phyloP scores from a whole-genome alignment of 2,113 vertebrate genomes.

The Tragelaphus buxtoni region DNA sequence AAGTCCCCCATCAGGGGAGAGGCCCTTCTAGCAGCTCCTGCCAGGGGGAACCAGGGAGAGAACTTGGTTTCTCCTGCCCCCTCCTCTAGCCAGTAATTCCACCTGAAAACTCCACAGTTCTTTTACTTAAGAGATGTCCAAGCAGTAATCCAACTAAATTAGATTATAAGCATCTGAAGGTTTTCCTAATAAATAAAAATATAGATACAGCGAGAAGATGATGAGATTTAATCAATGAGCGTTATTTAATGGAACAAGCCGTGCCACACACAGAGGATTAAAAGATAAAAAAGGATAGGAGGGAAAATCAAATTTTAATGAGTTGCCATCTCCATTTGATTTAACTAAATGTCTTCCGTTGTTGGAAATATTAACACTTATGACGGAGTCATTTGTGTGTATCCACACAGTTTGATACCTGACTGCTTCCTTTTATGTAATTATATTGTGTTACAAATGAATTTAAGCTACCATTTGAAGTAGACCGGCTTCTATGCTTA shows the following conservation, averaged over 20 bases:
- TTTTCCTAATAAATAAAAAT: slow-evolving; percentile 74
- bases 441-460: slow-evolving; percentile 34
- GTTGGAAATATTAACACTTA: slow-evolving; percentile 62
- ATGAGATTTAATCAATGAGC: slow-evolving; percentile 62
- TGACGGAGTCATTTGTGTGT: slow-evolving; percentile 45
- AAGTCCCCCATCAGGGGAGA: neutral
- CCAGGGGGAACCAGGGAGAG: neutral
- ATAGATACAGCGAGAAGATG: slow-evolving; percentile 63
- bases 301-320: slow-evolving; percentile 72
- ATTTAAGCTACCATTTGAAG: slow-evolving; percentile 33
- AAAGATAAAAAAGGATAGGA: slow-evolving; percentile 71
- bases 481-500: neutral
- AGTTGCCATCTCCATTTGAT: slow-evolving; percentile 56
- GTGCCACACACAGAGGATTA: slow-evolving; percentile 53
- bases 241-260: slow-evolving; percentile 75
- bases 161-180: slow-evolving; percentile 68
- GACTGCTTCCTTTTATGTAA: neutral
- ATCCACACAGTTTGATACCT: slow-evolving; percentile 20
- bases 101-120: slow-evolving; percentile 47
- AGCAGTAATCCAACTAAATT: slow-evolving; percentile 65
- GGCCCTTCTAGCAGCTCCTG: neutral
- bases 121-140: slow-evolving; percentile 43
- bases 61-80: neutral
- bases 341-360: slow-evolving; percentile 46
- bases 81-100: slow-evolving; percentile 33